phyloP scores from a whole-genome alignment of 2,113 vertebrate species.

The Petroica traversi region DNA sequence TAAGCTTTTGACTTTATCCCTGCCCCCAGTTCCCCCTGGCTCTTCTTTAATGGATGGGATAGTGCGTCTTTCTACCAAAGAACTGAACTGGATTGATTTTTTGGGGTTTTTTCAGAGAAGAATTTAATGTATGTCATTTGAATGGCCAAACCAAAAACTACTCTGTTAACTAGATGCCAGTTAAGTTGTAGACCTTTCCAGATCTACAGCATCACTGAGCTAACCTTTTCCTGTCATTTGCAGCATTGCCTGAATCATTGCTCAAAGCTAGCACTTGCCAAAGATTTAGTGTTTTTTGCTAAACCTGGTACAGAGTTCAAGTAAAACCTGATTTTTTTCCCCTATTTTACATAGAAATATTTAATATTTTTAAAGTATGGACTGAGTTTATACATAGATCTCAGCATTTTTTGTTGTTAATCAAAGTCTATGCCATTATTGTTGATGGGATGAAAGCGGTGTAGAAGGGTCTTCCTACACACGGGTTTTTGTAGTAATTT shows the following conservation, averaged over 20 bases:
- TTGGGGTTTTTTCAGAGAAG: background rate
- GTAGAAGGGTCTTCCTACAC: background rate
- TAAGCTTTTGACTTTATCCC: background rate
- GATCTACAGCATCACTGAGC: background rate
- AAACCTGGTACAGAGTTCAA: background rate
- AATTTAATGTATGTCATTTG: background rate
- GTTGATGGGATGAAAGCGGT: background rate
- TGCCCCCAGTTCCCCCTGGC: background rate
- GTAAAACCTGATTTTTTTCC: background rate
- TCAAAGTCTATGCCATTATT: background rate
- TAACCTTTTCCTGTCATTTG: background rate
- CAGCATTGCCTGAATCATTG: background rate
- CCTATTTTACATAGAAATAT: fast-evolving
- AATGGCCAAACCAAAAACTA: background rate
- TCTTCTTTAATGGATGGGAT: background rate
- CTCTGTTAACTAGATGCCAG: background rate
- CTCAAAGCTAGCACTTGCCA: background rate
- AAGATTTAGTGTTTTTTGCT: background rate
- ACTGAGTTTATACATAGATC: background rate
- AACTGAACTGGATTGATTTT: background rate
- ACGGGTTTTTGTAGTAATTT: background rate
- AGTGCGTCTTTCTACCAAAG: background rate
- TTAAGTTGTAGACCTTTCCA: background rate
- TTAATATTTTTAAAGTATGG: background rate
- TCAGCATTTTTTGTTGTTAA: background rate